Percentiles rank a stretch among this genome's conserved stretches.
Evolutionary conservation across 1,140 invertebrate species (phyloP).

Genomic region (Brachystomella parvula): DNA sequence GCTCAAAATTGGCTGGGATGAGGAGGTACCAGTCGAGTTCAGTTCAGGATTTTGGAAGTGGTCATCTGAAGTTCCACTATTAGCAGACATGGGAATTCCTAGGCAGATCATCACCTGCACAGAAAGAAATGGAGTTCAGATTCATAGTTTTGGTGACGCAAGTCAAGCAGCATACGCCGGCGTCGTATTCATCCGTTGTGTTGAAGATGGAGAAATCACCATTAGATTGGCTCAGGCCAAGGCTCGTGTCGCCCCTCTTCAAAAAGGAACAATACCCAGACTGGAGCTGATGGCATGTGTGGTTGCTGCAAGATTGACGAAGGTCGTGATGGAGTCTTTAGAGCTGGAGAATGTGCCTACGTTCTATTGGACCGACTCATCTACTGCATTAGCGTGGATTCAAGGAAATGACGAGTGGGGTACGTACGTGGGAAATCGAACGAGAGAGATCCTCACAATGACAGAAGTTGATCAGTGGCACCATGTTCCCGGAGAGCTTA

Average conservation of each 20-base stretch:
- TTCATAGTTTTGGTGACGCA: slow-evolving; percentile 19
- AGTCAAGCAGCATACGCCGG: slow-evolving; percentile 12
- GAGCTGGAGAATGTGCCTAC: not conserved
- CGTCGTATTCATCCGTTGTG: not conserved
- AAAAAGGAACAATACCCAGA: slow-evolving; percentile 39
- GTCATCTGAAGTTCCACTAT: not conserved
- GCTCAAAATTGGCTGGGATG: not conserved
- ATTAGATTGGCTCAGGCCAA: slow-evolving; percentile 40
- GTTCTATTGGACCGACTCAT: slow-evolving; percentile 39
- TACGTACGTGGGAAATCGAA: slow-evolving; percentile 29
- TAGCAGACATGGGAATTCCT: not conserved
- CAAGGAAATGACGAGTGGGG: slow-evolving; percentile 28
- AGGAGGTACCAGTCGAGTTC: not conserved
- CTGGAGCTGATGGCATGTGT: slow-evolving; percentile 36
- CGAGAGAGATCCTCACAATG: not conserved
- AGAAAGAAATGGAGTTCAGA: not conserved
- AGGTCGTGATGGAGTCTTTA: not conserved
- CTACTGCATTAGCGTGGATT: slow-evolving; percentile 39
- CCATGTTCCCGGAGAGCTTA: slow-evolving; percentile 20
- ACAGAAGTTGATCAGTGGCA: not conserved
- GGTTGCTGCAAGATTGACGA: slow-evolving; percentile 23
- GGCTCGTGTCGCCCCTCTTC: slow-evolving; percentile 40
- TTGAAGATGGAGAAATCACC: not conserved
- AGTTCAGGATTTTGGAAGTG: not conserved
- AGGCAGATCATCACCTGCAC: not conserved